Evolutionary conservation across 2,113 vertebrate species (phyloP), one percentile per base, ranked within the genome.

Genomic region (Origma solitaria): DNA sequence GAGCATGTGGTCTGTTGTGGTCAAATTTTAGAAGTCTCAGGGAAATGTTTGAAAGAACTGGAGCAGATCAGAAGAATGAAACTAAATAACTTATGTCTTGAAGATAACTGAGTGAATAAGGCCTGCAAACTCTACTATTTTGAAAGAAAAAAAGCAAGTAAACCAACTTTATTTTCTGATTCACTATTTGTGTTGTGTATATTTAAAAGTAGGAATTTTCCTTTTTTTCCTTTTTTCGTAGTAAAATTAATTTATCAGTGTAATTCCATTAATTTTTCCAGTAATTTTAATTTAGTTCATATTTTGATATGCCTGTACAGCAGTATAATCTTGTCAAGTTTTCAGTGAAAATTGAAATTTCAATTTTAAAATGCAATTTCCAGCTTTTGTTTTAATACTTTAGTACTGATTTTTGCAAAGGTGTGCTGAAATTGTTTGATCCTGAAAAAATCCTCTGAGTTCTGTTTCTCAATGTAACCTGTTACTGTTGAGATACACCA

Each of bases 81-180:
- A 88, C 60, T 70, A 92, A 92, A 8, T 91, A 79, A 81, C 30
- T 1, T 84, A 14, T 92, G 53, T 87, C 78, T 87, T 61, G 73
- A 91, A 95, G 93, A 47, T 47, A 94, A 82, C 54, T 85, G 33
- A 73, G 37, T 85, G 81, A 95, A 76, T 95, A 69, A 95, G 70
- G 75, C 76, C 82, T 95, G 66, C 54, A 76, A 85, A 91, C 86
- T 61, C 73, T 85, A 13, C 78, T 87, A 35, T 89, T 94, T 82
- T 87, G 57, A 84, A 92, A 49, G 79, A 19, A 50, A 82, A 81
- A 92, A 87, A 90, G 71, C 82, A 82, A 93, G 88, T 80, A 92
- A 92, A 88, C 47, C 60, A 54, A 35, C 10, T 66, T 88, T 33
- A 58, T 86, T 86, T 81, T 72, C 42, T 82, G 9, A 68, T 77